Percentiles rank a stretch among this genome's conserved stretches.
These are phyloP conservation scores for Pyxicephalus adspersus DNA, from an alignment of 2,113 vertebrate genomes.

Conservation along the genomic window DNA sequence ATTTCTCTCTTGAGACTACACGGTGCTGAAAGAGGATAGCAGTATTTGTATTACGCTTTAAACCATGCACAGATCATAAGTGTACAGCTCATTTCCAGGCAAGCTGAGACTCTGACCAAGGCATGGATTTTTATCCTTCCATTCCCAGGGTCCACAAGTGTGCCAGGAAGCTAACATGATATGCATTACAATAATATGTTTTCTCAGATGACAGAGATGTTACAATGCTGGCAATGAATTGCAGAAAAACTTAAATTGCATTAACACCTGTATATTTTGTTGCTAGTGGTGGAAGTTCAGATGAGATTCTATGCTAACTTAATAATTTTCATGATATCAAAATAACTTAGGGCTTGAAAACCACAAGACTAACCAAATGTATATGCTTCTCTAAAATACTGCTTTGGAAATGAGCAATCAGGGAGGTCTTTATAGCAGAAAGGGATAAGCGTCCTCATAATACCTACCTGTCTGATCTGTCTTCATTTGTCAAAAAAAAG, in stretches of 20 bases:
- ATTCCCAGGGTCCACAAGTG: slow-evolving; percentile 18
- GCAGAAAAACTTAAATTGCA: neutral
- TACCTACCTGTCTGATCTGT: no score
- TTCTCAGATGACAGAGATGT: neutral
- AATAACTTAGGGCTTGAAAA: no score
- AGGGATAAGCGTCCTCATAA: no score
- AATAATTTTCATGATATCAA: neutral
- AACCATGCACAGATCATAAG: neutral
- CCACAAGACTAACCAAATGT: no score
- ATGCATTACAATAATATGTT: slow-evolving; percentile 16
- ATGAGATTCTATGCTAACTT: no score
- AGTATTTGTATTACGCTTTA: slow-evolving; percentile 9
- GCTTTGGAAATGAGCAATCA: no score
- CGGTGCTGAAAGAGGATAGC: neutral
- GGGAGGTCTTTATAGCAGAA: no score
- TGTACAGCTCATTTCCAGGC: neutral
- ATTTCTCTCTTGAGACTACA: neutral
- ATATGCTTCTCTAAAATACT: no score
- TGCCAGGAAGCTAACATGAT: slow-evolving; percentile 22
- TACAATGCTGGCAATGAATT: slow-evolving; percentile 1
- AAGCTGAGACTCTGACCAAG: slow-evolving; percentile 10
- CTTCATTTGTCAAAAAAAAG: no score
- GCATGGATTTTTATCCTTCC: slow-evolving; percentile 19
- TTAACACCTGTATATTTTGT: neutral
- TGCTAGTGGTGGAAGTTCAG: neutral